Conservation (phyloP, 2,888 invertebrate genomes). For the Fabriciana adippe region DNA sequence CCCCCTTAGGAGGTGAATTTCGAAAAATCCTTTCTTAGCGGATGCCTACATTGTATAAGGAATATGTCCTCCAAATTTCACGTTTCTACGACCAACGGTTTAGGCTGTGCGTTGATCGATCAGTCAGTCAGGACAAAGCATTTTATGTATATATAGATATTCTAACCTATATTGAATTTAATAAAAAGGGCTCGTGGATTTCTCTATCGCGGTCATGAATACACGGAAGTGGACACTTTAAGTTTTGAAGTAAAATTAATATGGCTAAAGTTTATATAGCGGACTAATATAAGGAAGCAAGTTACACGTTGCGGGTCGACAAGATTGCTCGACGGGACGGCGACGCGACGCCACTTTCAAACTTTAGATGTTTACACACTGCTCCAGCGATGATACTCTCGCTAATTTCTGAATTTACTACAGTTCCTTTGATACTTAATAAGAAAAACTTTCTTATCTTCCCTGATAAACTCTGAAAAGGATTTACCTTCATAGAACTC, state of each 20-base stretch:
- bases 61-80: too few species aligned
- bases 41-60: too few species aligned
- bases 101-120: too few species aligned
- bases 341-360: constrained; percentile 57
- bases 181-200: constrained; percentile 10
- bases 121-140: too few species aligned
- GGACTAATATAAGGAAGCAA: constrained; percentile 47
- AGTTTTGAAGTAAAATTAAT: constrained; percentile 48
- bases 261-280: constrained; percentile 46
- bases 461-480: constrained; percentile 55
- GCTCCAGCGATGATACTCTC: constrained; percentile 62
- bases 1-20: too few species aligned
- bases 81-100: too few species aligned
- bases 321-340: constrained; percentile 46
- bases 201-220: not conserved
- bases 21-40: too few species aligned
- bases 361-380: constrained; percentile 73
- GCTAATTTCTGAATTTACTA: constrained; percentile 76
- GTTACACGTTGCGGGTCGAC: constrained; percentile 45
- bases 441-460: constrained; percentile 68
- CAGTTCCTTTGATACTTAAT: constrained; percentile 66
- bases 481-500: constrained; percentile 47
- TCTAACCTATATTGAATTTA: too few species aligned
- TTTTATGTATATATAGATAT: too few species aligned
- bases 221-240: constrained; percentile 13